Evolutionary conservation across 1,140 invertebrate species (phyloP), one percentile per base, ranked within the genome.

Genomic region (Lepidurus couesii): DNA sequence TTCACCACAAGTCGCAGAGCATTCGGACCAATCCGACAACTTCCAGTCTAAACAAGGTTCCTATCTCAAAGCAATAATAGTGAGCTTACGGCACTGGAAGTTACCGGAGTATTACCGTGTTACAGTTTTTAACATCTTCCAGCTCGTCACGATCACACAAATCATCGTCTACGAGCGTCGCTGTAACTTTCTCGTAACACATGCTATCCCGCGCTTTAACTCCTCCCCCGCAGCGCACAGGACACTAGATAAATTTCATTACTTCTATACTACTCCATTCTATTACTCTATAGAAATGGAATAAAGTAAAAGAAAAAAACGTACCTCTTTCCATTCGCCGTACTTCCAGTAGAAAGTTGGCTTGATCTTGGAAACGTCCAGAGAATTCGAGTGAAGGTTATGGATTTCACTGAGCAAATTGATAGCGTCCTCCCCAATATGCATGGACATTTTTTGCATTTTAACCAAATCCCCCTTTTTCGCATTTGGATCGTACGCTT

Each of bases 271-370:
- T 34, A 34, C 34, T 34, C 26, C 73, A 9, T n/a, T 44, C 42
- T 10, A 80, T 80, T 47, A 47, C 16, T 53, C 10, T 44, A 0
- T 16, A 42, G 42, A 47, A 16, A 77, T 7, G n/a, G n/a, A 44
- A 77, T n/a, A 77, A 16, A 24, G 21, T n/a, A n/a, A 65, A 65
- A 65, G 2, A 21, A 65, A 21, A 65, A 13, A 77, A 77, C 79
- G 79, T 80, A 83, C 82, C 77, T 81, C 75, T n/a, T 79, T 80
- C 82, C 82, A 83, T 1, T 80, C 44, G 73, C 80, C 80, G 45
- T 80, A 77, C 16, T 76, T 80, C 82, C 82, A 83, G 74, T 80
- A 34, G 79, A 82, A 81, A 6, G 76, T 44, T 0, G 81, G 82
- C 26, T 53, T 80, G 4, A 80, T 80, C 44, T 75, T 47, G 34